A percentile compares a stretch with the other conserved stretches of the same genome.
Conservation (phyloP, 2,113 vertebrate species). For the Phylloscopus trochiloides region DNA sequence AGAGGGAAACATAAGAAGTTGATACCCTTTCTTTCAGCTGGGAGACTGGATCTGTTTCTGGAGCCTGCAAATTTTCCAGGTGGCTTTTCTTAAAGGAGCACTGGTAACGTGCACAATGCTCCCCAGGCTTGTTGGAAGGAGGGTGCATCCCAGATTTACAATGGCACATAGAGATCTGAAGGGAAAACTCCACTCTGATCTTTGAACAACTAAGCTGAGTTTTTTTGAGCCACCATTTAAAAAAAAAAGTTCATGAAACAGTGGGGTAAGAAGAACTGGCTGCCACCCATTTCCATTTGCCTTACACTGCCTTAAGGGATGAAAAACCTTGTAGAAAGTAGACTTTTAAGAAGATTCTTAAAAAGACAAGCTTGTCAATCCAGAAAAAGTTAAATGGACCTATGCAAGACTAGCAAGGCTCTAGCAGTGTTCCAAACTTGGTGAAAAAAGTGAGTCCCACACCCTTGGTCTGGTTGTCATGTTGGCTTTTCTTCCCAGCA, state of each 20-base stretch:
- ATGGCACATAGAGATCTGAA: accelerated
- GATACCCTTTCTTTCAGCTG: neutral
- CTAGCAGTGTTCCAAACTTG: neutral
- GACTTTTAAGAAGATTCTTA: neutral
- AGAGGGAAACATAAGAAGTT: neutral
- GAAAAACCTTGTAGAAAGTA: neutral
- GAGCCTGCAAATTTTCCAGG: neutral
- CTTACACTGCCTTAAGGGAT: neutral
- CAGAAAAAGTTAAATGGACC: neutral
- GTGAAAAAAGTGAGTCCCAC: neutral
- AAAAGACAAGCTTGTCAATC: neutral
- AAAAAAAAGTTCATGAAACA: neutral
- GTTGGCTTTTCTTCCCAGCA: neutral
- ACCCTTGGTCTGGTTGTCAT: neutral
- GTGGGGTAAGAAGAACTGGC: neutral
- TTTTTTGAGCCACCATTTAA: neutral
- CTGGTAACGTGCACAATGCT: neutral
- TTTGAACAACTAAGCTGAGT: neutral
- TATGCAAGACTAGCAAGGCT: neutral
- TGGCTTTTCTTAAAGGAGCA: neutral
- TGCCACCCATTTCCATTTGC: neutral
- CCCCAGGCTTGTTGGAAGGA: neutral
- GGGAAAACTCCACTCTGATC: neutral
- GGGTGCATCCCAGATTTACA: neutral
- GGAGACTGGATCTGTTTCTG: neutral